Percentiles rank a stretch among this genome's conserved stretches.
Evolutionary conservation across 2,888 invertebrate genomes (phyloP).

Genomic region (Hirtodrosophila alboralis): DNA sequence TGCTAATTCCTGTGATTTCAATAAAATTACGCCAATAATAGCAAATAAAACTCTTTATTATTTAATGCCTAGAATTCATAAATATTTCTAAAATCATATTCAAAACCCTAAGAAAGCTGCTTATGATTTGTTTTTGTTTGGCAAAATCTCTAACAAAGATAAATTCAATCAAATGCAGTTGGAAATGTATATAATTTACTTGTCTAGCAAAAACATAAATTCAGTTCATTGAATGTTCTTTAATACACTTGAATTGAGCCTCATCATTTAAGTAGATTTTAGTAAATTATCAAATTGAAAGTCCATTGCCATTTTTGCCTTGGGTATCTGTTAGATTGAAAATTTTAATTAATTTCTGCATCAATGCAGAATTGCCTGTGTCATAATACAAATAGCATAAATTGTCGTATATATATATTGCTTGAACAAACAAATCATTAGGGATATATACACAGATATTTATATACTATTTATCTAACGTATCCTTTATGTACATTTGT

Average conservation of each 20-base stretch:
- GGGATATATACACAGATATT: constrained; percentile 41
- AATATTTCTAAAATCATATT: no score
- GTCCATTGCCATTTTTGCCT: no score
- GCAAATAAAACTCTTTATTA: no score
- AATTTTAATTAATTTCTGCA: constrained; percentile 72
- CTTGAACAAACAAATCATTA: constrained; percentile 57
- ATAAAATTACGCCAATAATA: no score
- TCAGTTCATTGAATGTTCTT: background rate
- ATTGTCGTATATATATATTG: constrained; percentile 24
- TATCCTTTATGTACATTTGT: constrained; percentile 26
- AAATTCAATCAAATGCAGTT: background rate
- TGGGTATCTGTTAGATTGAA: constrained; percentile 24
- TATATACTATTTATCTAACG: constrained; percentile 50
- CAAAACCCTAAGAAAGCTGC: background rate
- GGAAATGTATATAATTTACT: no score
- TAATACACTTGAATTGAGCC: constrained; percentile 2
- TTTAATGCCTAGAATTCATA: no score
- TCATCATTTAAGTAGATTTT: constrained; percentile 14
- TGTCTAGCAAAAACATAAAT: constrained; percentile 7
- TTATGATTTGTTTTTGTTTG: background rate
- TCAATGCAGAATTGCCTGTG: constrained; percentile 64
- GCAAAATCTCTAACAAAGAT: background rate
- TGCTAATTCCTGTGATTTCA: no score
- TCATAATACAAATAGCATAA: constrained; percentile 66
- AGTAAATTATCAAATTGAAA: constrained; percentile 14